Evolutionary conservation across 2,797 vertebrate genomes (phyloP).

Genomic region (Ctenochaetus hawaiiensis): DNA sequence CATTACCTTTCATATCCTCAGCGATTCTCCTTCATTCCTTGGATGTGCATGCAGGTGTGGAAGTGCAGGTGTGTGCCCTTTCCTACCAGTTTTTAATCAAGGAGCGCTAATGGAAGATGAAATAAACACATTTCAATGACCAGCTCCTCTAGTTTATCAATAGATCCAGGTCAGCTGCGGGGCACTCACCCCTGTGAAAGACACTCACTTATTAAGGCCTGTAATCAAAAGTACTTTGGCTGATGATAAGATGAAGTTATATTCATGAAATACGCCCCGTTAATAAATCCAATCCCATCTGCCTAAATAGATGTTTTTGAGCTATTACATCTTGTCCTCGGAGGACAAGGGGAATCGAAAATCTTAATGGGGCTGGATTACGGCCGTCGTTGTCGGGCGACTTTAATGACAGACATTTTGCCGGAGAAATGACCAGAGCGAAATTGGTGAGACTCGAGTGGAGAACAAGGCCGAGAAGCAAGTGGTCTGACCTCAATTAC

Average conservation of each 20-base stretch:
- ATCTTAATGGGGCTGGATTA: constrained; percentile 67
- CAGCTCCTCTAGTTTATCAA: constrained; percentile 56
- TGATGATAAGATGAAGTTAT: constrained; percentile 56
- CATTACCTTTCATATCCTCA: constrained; percentile 51
- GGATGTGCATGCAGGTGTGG: constrained; percentile 14
- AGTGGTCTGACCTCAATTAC: constrained; percentile 54
- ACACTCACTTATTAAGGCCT: constrained; percentile 57
- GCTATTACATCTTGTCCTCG: constrained; percentile 64
- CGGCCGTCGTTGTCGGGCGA: constrained; percentile 11
- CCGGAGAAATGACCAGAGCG: constrained; percentile 39
- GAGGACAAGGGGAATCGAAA: constrained; percentile 60
- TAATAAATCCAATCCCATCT: constrained; percentile 68
- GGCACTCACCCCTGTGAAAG: constrained; percentile 58
- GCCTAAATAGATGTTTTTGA: constrained; percentile 75
- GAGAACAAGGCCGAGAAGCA: constrained; percentile 32
- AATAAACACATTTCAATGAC: constrained; percentile 57
- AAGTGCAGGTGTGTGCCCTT: constrained; percentile 9
- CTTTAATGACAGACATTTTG: constrained; percentile 63
- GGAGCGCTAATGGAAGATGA: constrained; percentile 52
- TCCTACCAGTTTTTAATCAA: constrained; percentile 56
- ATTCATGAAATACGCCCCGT: constrained; percentile 64
- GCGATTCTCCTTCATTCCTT: constrained; percentile 29
- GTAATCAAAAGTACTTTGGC: constrained; percentile 70
- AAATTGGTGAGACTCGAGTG: constrained; percentile 19
- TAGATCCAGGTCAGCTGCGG: constrained; percentile 60